Evolutionary conservation across 23 tunicate genomes (phyloP), one percentile per base, ranked within the genome.

Genomic region (Trididemnum miniatum): DNA sequence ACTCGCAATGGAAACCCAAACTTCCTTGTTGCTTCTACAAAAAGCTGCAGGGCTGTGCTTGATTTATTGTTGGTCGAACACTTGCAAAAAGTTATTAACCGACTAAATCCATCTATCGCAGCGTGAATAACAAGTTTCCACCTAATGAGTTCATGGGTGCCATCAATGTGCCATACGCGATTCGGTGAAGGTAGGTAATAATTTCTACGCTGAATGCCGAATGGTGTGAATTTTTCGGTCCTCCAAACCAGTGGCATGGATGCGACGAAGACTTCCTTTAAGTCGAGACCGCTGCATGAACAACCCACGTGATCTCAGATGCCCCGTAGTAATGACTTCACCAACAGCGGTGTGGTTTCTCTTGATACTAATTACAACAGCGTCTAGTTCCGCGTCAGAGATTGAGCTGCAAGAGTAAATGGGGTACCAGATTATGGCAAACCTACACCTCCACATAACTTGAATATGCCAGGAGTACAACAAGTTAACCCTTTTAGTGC

Each of bases 81-180:
- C 36, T 25, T 35, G n/a, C 75, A 69, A n/a, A 12, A 69, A 9
- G 38, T 32, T 29, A 32, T 69, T 31, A 69, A n/a, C 37, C 37
- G 38, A 69, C 38, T 69, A 37, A 12, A 29, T 31, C 38, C 75
- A 69, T 69, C 75, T 28, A 69, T 69, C 9, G 38, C 75, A 28
- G 39, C 75, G 25, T 69, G 75, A 34, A 32, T 25, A 69, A 69
- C 39, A 69, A 69, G 31, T 34, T 69, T 69, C 75, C 75, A 69
- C n/a, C n/a, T 29, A 34, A 69, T 69, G 35, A 32, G 37, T 69
- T 34, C 75, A 69, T 69, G 75, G 9, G 75, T 69, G 7, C 75
- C 75, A 32, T 69, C 38, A 32, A 69, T 69, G 75, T 69, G 75
- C 75, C 75, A 69, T 4, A 69, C 7, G 31, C n/a, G 31, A 34